Evolutionary conservation across 1,140 invertebrate species (phyloP), one percentile per base, ranked within the genome.

Genomic region (Grapholita molesta): DNA sequence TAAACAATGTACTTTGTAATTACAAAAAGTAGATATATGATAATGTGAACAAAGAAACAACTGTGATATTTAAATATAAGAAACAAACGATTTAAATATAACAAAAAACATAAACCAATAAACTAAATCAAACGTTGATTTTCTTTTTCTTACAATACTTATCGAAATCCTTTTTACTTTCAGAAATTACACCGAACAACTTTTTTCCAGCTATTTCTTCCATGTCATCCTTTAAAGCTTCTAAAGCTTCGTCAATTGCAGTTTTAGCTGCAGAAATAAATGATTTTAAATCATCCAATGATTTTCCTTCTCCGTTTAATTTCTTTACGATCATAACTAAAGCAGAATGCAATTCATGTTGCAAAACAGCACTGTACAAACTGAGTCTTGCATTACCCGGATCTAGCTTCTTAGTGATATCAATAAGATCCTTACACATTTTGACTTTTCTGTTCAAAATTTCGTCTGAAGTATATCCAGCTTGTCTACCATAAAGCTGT

Each of bases 401-500:
- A 90, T 97, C 96, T 28, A 97, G 83, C 21, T 90, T 93, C 48
- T 85, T 90, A 0, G 94, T 95, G 1, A 95, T 93, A 5, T 91
- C 84, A 65, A 96, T 89, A 0, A 97, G 86, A 64, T 96, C 94
- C 64, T 94, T 91, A 70, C 96, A 96, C 79, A 96, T 93, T 38
- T 94, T 93, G 2, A 93, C 80, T 90, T 96, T 96, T 55, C 93
- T 93, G 24, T 95, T 93, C 30, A 95, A 82, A 52, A 93, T 92
- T 69, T 95, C 93, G 25, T 93, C 89, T 0, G 92, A 88, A 66
- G 93, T 88, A 74, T 94, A 94, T 24, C 93, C 94, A 21, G 91
- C 84, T 72, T 95, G 94, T 70, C 94, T 92, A 11, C 95, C 95
- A 79, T 95, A 96, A 3, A 97, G 79, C 79, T 97, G 96, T 18